Conservation (phyloP, 2,797 vertebrate species). For the Coregonus sp. region DNA sequence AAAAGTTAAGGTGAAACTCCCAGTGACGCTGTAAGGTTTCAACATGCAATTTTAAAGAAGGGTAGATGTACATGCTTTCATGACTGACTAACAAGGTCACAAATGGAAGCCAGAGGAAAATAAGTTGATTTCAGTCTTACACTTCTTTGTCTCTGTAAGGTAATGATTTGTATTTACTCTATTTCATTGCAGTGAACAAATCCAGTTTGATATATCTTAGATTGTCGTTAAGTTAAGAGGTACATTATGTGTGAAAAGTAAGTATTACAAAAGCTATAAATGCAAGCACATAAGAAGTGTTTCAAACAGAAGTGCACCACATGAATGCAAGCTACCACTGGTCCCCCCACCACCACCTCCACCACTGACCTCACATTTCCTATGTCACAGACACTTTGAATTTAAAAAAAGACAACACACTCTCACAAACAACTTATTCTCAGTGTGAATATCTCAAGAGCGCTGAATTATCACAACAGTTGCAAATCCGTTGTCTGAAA, state of each 20-base stretch:
- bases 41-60: background rate
- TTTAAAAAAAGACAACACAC: conserved; percentile 59
- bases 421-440: conserved; percentile 37
- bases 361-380: conserved; percentile 63
- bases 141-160: too few species aligned
- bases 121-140: too few species aligned
- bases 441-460: conserved; percentile 15
- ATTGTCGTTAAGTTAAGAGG: background rate
- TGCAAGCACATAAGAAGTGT: background rate
- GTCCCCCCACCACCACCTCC: conserved; percentile 23
- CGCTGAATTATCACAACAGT: conserved; percentile 33
- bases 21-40: conserved; percentile 27
- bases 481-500: conserved; percentile 23
- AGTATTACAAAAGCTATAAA: background rate
- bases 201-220: background rate
- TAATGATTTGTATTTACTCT: too few species aligned
- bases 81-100: conserved; percentile 63
- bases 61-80: conserved; percentile 66
- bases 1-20: background rate
- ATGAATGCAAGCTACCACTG: conserved; percentile 38
- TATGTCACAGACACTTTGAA: conserved; percentile 53
- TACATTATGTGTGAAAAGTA: background rate
- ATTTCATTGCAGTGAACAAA: background rate
- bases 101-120: conserved; percentile 1
- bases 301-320: background rate